These are phyloP conservation scores for Montipora foliosa DNA, from an alignment of 64 coral and sea anemone genomes.

Conservation along the genomic window DNA sequence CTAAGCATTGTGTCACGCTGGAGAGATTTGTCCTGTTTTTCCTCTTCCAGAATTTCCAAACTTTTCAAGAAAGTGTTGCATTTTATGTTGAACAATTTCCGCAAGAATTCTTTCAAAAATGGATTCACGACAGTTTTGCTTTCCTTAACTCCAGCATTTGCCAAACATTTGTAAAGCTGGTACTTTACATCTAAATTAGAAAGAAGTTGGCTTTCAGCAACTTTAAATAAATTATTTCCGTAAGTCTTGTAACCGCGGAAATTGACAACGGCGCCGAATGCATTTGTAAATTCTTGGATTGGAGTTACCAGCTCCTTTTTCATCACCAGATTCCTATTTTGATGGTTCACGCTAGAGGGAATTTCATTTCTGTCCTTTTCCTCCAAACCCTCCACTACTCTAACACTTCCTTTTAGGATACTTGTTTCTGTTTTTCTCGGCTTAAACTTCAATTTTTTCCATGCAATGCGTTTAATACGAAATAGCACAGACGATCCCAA, in stretches of 20 bases:
- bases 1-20: slow-evolving; percentile 2
- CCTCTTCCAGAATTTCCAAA: slow-evolving; percentile 21
- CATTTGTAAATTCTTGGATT: background rate
- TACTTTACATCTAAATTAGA: background rate
- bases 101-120: too few species aligned
- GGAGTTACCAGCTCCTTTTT: background rate
- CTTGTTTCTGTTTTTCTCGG: background rate
- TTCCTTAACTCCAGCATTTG: background rate
- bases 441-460: slow-evolving; percentile 30
- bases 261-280: background rate
- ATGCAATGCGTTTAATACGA: slow-evolving; percentile 16
- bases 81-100: slow-evolving; percentile 15
- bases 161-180: background rate
- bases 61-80: slow-evolving; percentile 41
- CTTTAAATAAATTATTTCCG: slow-evolving; percentile 8
- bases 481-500: slow-evolving; percentile 27
- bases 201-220: slow-evolving; percentile 16
- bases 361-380: slow-evolving; percentile 15
- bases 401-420: background rate
- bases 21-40: background rate
- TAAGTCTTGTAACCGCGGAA: background rate
- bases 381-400: slow-evolving; percentile 21
- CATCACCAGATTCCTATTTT: slow-evolving; percentile 27
- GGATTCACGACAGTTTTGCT: background rate
- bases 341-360: background rate